These are phyloP conservation scores for Gambusia yucatana DNA, from an alignment of 2,797 vertebrate genomes.

Conservation along the genomic window DNA sequence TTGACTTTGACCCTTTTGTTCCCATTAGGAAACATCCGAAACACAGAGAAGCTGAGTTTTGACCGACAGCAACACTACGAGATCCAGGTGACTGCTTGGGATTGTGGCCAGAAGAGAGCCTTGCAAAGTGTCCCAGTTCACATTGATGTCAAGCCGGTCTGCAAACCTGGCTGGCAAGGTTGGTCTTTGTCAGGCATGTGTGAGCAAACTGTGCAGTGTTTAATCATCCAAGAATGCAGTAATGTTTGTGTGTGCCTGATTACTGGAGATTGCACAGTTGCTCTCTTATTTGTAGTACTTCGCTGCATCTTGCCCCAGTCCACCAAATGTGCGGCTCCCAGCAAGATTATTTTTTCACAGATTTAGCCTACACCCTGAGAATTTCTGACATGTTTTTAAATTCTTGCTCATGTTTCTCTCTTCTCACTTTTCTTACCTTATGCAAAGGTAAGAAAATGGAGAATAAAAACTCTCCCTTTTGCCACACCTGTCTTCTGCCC, in stretches of 20 bases:
- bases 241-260: constrained; percentile 27
- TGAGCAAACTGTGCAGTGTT: constrained; percentile 15
- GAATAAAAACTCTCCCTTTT: neutral
- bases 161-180: constrained; percentile 99
- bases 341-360: neutral
- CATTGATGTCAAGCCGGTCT: constrained; percentile 93
- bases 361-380: neutral
- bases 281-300: constrained; percentile 41
- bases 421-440: neutral
- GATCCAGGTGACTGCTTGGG: constrained; percentile 92
- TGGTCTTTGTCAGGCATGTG: constrained; percentile 4
- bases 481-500: constrained; percentile 1
- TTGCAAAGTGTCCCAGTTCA: constrained; percentile 85
- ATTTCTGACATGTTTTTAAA: neutral
- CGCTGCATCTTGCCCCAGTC: neutral
- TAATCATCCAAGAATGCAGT: constrained; percentile 18
- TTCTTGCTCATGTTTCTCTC: neutral
- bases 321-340: neutral
- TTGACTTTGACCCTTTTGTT: constrained; percentile 17
- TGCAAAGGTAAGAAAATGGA: neutral
- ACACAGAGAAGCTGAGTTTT: constrained; percentile 93
- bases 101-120: constrained; percentile 94
- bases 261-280: constrained; percentile 19
- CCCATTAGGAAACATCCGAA: constrained; percentile 91
- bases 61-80: constrained; percentile 91